Base-by-base conservation (phyloP, 1,140 invertebrate genomes). In the Drosophila repletoides region DNA sequence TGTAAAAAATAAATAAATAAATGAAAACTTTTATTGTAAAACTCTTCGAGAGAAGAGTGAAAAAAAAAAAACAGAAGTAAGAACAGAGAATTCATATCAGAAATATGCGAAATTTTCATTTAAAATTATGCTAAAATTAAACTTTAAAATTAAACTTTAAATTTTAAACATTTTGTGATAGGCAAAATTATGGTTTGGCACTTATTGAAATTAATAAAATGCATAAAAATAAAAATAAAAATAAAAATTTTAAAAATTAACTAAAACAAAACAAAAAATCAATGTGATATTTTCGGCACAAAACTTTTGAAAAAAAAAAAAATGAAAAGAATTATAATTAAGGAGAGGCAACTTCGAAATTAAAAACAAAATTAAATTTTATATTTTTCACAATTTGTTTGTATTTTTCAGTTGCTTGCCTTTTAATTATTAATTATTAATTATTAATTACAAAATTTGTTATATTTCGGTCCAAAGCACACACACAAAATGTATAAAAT, bases 161-260 rank as follows among this genome's bases (percentile, higher is more conserved):
- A 87, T 87, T 88, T 89, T 89, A 72, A 88, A 89, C 88, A 89
- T 89, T 89, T 89, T 89, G 88, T 89, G 87, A 89, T 89, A 80
- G 17, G 51, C 87, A 88, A 89, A 89, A 89, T 89, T 89, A 46
- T 72, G 61, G 66, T 86, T 84, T 74, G 80, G 71, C 81, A 70
- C 80, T 53, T 52, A 66, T 67, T 61, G 28, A 65, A 68, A 34
- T 41, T 43, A 38, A 64, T 55, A 45, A 43, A 43, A 22, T 21
- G 36, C 10, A 61, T 61, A 53, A 53, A 26, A 9, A 64, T 63
- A 55, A 45, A 24, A 36, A 29, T 36, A 33, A 74, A 59, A 21
- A 52, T 48, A 26, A 45, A 33, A 67, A 46, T 26, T 12, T 60
- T 61, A 60, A 61, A 56, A 63, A 61, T 26, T 64, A 59, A 66